Percentiles rank a stretch among this genome's conserved stretches.
phyloP scores from a whole-genome alignment of 1,140 invertebrate species.

The Drosophila sulfurigaster region DNA sequence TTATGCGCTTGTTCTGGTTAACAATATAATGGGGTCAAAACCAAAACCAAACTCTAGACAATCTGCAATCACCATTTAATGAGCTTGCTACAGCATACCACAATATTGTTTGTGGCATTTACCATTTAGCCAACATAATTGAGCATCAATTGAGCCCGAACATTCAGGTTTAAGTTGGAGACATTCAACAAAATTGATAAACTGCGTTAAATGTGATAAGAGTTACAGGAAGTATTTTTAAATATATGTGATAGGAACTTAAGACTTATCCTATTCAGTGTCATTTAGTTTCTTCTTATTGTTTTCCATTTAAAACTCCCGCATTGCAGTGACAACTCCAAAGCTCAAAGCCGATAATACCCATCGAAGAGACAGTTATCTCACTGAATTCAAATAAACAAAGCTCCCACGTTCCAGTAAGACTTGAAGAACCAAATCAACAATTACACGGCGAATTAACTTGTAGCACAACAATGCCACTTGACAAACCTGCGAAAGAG shows the following conservation, averaged over 20 bases:
- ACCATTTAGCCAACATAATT: slow-evolving; percentile 58
- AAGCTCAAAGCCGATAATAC: slow-evolving; percentile 33
- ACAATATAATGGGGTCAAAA: slow-evolving; percentile 46
- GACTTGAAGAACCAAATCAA: slow-evolving; percentile 60
- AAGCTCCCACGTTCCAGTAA: slow-evolving; percentile 76
- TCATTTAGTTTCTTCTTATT: background rate
- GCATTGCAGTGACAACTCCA: slow-evolving; percentile 12
- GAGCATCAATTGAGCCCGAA: slow-evolving; percentile 54
- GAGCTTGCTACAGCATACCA: slow-evolving; percentile 51
- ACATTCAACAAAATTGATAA: background rate
- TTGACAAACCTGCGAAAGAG: slow-evolving; percentile 37
- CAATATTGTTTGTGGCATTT: slow-evolving; percentile 34
- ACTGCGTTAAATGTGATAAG: background rate
- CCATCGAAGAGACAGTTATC: slow-evolving; percentile 31
- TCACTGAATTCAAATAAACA: slow-evolving; percentile 25
- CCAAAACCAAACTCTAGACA: slow-evolving; percentile 39
- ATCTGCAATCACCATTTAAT: slow-evolving; percentile 59
- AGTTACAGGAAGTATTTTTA: too few species aligned
- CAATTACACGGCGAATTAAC: slow-evolving; percentile 73
- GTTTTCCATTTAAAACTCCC: background rate
- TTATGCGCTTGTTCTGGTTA: slow-evolving; percentile 67
- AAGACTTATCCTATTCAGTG: too few species aligned
- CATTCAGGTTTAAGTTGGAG: background rate
- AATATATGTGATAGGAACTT: too few species aligned
- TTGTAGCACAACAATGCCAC: slow-evolving; percentile 22